Base-by-base conservation (phyloP, 2,888 invertebrate species). In the Melanchra persicariae region DNA sequence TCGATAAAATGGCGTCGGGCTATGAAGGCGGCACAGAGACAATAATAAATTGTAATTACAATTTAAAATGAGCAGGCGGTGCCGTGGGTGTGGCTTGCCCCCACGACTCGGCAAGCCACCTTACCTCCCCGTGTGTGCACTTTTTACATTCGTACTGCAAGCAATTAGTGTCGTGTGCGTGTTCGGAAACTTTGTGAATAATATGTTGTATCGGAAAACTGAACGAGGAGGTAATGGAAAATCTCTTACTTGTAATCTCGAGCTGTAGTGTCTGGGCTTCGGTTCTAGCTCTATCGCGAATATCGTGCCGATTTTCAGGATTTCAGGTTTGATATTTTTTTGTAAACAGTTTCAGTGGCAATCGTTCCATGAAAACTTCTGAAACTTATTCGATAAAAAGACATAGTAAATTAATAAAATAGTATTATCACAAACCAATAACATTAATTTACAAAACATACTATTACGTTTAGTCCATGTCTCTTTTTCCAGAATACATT, bases 21-120 rank as follows among this genome's bases (percentile, higher is more conserved):
- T 90, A 88, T 89, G 94, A 94, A 95, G 95, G 95, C 95, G 95
- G 94, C 94, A 92, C 93, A 95, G 94, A 95, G 95, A 95, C 95
- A 95, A 95, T 95, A 96, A 96, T 96, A 95, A 95, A 95, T 95
- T 94, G 95, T 95, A 95, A 96, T 96, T 96, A 96, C 96, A 95
- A 95, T 95, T 96, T 96, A 95, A 96, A 96, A 96, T 96, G 95
- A 96, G 95, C 95, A 93, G 95, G 95, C 95, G 95, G 91, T 92
- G 92, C 89, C 91, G 94, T 85, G 94, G 95, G 95, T 90, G 95
- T 91, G 95, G 95, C 94, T 91, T 89, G 90, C 91, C 92, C 92
- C 92, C 92, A 79, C 79, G 80, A 68, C 77, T 87, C 91, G 87
- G 85, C 90, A 87, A 88, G 88, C 92, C 92, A 92, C 92, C 92